phyloP scores from a whole-genome alignment of 2,113 vertebrate species.

The Phrynosoma blainvillii region DNA sequence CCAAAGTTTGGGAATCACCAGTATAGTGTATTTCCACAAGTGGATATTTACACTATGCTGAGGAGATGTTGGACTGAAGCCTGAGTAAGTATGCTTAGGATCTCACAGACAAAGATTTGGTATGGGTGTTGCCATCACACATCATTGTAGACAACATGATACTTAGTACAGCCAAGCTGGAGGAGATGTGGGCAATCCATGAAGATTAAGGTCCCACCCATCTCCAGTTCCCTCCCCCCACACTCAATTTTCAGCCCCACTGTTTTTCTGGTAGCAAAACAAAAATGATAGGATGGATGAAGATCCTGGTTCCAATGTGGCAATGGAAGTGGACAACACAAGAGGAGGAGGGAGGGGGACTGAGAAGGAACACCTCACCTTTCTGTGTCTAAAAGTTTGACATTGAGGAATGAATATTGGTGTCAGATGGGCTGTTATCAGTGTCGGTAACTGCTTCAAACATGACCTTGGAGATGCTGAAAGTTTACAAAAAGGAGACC shows the following conservation, averaged over 20 bases:
- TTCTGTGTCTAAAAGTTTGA: neutral
- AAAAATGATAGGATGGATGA: neutral
- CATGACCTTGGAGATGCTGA: conserved; percentile 43
- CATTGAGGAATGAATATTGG: neutral
- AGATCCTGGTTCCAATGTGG: neutral
- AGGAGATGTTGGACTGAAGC: too few species aligned
- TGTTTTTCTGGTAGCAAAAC: neutral
- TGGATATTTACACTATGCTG: too few species aligned
- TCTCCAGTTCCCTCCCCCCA: too few species aligned
- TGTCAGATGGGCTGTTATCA: neutral
- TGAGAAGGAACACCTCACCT: conserved; percentile 26
- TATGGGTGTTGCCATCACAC: too few species aligned
- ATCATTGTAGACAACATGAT: too few species aligned
- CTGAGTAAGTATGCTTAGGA: too few species aligned
- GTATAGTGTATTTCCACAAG: too few species aligned
- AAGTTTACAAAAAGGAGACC: neutral
- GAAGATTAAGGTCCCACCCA: too few species aligned
- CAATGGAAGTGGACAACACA: neutral
- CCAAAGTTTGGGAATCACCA: too few species aligned
- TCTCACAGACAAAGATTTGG: too few species aligned
- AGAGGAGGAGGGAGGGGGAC: neutral
- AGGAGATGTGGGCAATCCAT: too few species aligned
- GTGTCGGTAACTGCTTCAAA: neutral
- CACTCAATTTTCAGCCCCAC: neutral
- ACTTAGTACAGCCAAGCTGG: too few species aligned